Evolutionary conservation across 2,888 invertebrate species (phyloP), one percentile per base, ranked within the genome.

Genomic region (Lasioglossum morio): DNA sequence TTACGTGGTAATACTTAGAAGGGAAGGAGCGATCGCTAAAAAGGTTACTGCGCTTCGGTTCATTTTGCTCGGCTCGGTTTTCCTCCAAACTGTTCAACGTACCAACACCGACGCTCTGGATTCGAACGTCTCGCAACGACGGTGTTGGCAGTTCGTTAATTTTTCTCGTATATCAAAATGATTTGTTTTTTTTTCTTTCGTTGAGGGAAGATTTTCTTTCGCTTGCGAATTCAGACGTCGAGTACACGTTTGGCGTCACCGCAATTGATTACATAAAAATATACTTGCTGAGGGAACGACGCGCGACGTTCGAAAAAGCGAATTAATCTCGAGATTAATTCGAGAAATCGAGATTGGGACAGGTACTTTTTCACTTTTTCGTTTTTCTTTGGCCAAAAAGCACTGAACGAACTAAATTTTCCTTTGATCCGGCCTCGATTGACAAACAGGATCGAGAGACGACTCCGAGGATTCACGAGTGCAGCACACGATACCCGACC

Each of bases 1-100:
- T 93, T 92, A 93, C 92, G 84, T 92, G 93, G 92, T 94, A 94
- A 94, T 95, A 95, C 94, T 95, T 94, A 93, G 93, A 82, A 80
- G 85, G 80, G 77, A 84, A 82, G 76, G 84, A 81, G 84, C 84
- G 92, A 92, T 90, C 89, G 92, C 94, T 94, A 94, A 93, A 92
- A 92, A 92, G 93, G 91, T 90, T 89, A 92, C 90, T 92, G 93
- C 93, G 92, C 92, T 92, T 93, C 92, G 92, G 81, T 90, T 92
- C 88, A 79, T 93, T 91, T 92, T 92, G 90, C 88, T 82, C 81
- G 82, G 82, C 63, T 76, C 81, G 72, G 72, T 53, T 57, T 69
- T n/a, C 63, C n/a, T 30, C 43, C 37, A 12, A 60, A 34, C 19
- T 34, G 80, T 27, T 57, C 27, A 77, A 84, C 84, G 73, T 27